Conservation (phyloP, 2,888 invertebrate species). For the Platycheirus rosarum region DNA sequence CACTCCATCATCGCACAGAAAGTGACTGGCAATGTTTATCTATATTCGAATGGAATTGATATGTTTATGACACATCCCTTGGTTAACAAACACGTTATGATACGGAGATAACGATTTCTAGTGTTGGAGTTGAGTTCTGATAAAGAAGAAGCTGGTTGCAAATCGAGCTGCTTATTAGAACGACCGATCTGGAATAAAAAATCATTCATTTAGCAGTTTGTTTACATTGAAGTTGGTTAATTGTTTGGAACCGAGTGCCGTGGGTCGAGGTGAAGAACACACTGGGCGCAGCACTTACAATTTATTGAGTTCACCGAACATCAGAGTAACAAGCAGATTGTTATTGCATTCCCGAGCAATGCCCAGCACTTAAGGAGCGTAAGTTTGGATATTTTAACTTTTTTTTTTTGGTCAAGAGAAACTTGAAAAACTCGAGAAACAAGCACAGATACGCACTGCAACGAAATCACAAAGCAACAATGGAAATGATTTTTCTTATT, state of each 20-base stretch:
- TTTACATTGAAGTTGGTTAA: conserved; percentile 37
- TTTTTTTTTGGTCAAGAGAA: conserved; percentile 8
- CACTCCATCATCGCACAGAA: conserved; percentile 40
- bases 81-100: not conserved
- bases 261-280: not conserved
- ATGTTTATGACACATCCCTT: conserved; percentile 17
- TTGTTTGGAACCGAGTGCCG: not conserved
- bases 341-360: conserved; percentile 4
- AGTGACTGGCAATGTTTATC: conserved; percentile 6
- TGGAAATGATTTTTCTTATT: conserved; percentile 18
- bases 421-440: not conserved
- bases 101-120: not conserved
- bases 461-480: conserved; percentile 2
- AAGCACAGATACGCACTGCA: conserved; percentile 10
- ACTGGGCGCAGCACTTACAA: conserved; percentile 35
- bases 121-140: conserved; percentile 9
- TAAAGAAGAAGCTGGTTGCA: not conserved
- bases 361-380: conserved; percentile 28
- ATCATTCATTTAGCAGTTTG: conserved; percentile 43
- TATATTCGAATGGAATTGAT: conserved; percentile 1
- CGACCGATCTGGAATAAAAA: conserved; percentile 47
- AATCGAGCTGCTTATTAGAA: not conserved
- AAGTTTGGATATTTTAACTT: conserved; percentile 42
- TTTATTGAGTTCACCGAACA: conserved; percentile 7
- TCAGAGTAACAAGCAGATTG: too few species aligned